Evolutionary conservation across 2,888 invertebrate species (phyloP).

Genomic region (Lasioglossum oenotherae): DNA sequence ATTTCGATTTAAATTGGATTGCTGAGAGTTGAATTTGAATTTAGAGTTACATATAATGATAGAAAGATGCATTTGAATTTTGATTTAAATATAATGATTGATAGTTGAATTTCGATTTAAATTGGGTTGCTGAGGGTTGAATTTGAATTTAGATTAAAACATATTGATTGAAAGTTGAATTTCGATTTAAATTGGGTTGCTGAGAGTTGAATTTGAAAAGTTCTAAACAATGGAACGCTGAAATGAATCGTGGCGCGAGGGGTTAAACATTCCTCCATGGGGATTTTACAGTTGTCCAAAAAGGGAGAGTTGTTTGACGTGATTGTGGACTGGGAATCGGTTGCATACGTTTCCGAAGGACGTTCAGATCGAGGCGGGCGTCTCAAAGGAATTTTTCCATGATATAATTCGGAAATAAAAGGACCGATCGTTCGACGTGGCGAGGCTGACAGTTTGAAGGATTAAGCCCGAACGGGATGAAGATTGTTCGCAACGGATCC

Average conservation of each 20-base stretch:
- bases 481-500: constrained; percentile 44
- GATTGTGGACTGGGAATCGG: background rate
- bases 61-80: too few species aligned
- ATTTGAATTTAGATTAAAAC: too few species aligned
- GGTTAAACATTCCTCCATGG: background rate
- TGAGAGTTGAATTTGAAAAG: too few species aligned
- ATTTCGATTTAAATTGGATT: too few species aligned
- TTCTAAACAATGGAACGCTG: too few species aligned
- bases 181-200: too few species aligned
- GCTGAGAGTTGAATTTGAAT: too few species aligned
- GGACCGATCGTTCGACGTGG: constrained; percentile 42
- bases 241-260: background rate
- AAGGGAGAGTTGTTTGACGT: background rate
- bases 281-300: background rate
- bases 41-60: too few species aligned
- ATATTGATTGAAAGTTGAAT: too few species aligned
- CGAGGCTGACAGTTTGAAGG: constrained; percentile 46
- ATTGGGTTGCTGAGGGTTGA: too few species aligned
- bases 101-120: too few species aligned
- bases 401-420: constrained; percentile 56
- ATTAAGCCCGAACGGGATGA: constrained; percentile 47
- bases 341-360: background rate
- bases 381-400: constrained; percentile 20
- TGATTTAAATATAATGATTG: too few species aligned
- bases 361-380: background rate